phyloP scores from a whole-genome alignment of 2,113 vertebrate genomes.

The Oxyruncus cristatus region DNA sequence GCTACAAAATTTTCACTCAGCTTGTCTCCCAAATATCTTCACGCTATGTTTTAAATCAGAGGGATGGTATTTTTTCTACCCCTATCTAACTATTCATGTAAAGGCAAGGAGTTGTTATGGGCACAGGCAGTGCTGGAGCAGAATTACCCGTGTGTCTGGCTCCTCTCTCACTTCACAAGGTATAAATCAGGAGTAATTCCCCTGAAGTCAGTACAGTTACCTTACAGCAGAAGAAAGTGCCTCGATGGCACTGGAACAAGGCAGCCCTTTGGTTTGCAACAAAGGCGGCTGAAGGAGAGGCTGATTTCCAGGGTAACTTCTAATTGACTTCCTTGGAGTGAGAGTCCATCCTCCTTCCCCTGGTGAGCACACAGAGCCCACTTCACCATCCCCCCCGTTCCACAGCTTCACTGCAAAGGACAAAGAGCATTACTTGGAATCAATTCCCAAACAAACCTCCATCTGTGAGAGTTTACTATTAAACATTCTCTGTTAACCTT shows the following conservation, averaged over 20 bases:
- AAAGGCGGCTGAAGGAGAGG: neutral
- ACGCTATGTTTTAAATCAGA: neutral
- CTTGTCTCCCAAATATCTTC: neutral
- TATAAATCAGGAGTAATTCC: neutral
- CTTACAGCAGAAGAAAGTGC: neutral
- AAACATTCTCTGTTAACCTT: neutral
- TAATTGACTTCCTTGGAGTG: neutral
- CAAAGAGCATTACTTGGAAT: neutral
- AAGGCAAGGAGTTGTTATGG: neutral
- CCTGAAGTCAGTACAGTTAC: neutral
- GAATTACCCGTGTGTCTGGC: neutral
- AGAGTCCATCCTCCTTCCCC: neutral
- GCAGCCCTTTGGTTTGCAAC: neutral
- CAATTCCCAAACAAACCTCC: neutral
- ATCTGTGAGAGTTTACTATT: neutral
- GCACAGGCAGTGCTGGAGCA: neutral
- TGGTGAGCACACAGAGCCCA: fast-evolving
- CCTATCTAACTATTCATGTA: neutral
- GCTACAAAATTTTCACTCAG: neutral
- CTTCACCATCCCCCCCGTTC: fast-evolving
- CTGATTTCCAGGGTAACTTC: neutral
- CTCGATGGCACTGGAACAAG: neutral
- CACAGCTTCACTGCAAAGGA: neutral
- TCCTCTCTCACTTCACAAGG: neutral
- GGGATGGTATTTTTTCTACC: neutral